Conservation (phyloP, 2,797 vertebrate genomes). For the Urocyon cinereoargenteus region DNA sequence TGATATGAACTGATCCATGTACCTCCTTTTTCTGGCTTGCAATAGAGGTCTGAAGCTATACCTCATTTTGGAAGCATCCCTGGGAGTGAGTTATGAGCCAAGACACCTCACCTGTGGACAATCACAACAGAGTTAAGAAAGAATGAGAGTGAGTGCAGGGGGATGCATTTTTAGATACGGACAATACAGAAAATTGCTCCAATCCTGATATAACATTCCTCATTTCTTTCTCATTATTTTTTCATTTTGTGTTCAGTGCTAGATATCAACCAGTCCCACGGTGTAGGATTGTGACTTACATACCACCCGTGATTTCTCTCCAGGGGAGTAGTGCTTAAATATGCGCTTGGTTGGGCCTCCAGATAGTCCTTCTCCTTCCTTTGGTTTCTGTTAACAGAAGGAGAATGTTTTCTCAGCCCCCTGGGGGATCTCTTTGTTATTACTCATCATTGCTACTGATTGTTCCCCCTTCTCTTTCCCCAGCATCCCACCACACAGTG, state of each 20-base stretch:
- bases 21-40: conserved; percentile 10
- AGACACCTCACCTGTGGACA: not conserved
- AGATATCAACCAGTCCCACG: not conserved
- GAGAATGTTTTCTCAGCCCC: not conserved
- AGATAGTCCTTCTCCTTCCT: not conserved
- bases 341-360: not conserved
- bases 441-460: not conserved
- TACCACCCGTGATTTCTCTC: not conserved
- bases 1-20: not conserved
- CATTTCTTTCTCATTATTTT: not conserved
- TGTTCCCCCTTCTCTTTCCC: not conserved
- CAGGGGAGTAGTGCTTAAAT: not conserved
- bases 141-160: not conserved
- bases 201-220: not conserved
- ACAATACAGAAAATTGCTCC: not conserved
- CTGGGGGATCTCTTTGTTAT: not conserved
- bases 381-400: conserved; percentile 15
- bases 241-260: not conserved
- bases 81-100: not conserved
- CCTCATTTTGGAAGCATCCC: not conserved
- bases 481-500: not conserved
- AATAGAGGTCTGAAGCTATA: not conserved
- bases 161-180: not conserved
- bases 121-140: not conserved
- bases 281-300: not conserved